Evolutionary conservation across 2,888 invertebrate species (phyloP).

Genomic region (Stegana nigrithorax): DNA sequence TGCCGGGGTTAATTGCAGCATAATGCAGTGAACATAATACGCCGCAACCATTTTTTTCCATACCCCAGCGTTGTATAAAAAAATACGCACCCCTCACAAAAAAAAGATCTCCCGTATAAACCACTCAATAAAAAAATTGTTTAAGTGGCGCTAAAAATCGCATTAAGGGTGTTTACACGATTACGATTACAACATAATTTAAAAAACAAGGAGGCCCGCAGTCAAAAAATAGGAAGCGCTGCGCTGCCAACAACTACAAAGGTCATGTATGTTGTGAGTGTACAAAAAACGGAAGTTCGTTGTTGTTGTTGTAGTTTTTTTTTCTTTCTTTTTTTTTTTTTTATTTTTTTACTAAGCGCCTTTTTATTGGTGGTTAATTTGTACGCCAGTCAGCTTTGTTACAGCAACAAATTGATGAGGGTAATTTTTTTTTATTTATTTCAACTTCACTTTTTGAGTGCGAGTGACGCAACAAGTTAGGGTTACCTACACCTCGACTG

Average conservation of each 20-base stretch:
- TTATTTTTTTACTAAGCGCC: slow-evolving; percentile 54
- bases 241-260: slow-evolving; percentile 7
- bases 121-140: slow-evolving; percentile 21
- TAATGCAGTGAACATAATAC: slow-evolving; percentile 32
- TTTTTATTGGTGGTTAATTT: slow-evolving; percentile 64
- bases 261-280: neutral
- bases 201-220: slow-evolving; percentile 43
- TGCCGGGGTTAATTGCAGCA: slow-evolving; percentile 39
- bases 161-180: slow-evolving; percentile 55
- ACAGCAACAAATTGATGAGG: slow-evolving; percentile 52
- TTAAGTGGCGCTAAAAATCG: slow-evolving; percentile 61
- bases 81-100: slow-evolving; percentile 35
- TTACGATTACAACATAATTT: slow-evolving; percentile 57
- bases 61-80: slow-evolving; percentile 36
- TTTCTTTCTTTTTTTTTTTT: slow-evolving; percentile 13
- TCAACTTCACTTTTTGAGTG: slow-evolving; percentile 8
- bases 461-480: slow-evolving; percentile 33
- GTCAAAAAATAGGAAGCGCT: slow-evolving; percentile 26
- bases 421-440: slow-evolving; percentile 31
- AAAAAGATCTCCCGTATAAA: slow-evolving; percentile 35
- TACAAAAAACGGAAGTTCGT: slow-evolving; percentile 54
- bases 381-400: slow-evolving; percentile 23
- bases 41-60: slow-evolving; percentile 40
- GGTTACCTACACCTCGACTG: slow-evolving; percentile 24
- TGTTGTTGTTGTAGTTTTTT: neutral